Conservation (phyloP, 2,888 invertebrate species). For the Acanthacorydalis orientalis region DNA sequence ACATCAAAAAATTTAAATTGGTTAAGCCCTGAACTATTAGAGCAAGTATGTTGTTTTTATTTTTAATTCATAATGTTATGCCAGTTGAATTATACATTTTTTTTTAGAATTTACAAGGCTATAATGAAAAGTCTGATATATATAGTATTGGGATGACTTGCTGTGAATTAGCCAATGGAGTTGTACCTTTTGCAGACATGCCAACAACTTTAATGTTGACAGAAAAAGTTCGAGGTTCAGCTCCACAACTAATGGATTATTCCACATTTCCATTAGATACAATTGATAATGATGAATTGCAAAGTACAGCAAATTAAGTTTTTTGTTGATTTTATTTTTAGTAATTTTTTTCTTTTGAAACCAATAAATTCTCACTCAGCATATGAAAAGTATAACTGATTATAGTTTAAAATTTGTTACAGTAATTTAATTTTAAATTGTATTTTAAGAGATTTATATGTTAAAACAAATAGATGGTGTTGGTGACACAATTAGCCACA, state of each 20-base stretch:
- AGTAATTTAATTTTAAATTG: no score
- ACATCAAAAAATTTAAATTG: constrained; percentile 64
- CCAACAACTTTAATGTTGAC: constrained; percentile 80
- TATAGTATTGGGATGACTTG: constrained; percentile 80
- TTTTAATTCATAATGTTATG: not conserved
- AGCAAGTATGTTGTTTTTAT: constrained; percentile 39
- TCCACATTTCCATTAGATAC: constrained; percentile 43
- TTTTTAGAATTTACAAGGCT: constrained; percentile 60
- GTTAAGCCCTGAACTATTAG: constrained; percentile 81
- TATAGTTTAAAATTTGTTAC: no score
- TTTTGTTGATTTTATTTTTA: not conserved
- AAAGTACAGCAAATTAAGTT: not conserved
- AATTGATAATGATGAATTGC: constrained; percentile 21
- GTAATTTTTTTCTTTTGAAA: no score
- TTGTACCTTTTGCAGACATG: constrained; percentile 72
- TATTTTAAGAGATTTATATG: no score
- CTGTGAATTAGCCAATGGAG: constrained; percentile 80
- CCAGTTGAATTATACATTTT: not conserved
- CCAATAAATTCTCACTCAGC: no score
- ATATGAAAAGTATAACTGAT: no score
- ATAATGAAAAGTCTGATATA: constrained; percentile 77
- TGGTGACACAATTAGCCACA: constrained; percentile 17
- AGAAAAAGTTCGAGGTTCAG: constrained; percentile 69
- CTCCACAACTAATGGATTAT: constrained; percentile 58
- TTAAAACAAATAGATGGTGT: constrained; percentile 21